Percentiles rank a stretch among this genome's conserved stretches.
Evolutionary conservation across 2,113 vertebrate species (phyloP).

Genomic region (Rana temporaria): DNA sequence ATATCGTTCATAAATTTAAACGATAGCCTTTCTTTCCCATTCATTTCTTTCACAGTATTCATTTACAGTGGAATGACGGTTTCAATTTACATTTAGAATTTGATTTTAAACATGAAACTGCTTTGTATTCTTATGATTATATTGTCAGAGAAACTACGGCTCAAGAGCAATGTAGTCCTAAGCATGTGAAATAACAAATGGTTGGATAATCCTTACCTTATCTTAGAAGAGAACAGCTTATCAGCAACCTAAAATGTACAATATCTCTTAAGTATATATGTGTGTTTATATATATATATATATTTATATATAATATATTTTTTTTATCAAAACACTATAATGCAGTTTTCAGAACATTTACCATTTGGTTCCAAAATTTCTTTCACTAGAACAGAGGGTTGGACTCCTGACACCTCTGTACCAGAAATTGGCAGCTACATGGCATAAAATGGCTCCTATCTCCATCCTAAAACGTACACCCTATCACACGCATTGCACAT

Average conservation of each 20-base stretch:
- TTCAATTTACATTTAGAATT: not conserved
- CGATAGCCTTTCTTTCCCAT: too few relatives aligned
- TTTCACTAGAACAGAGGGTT: conserved; percentile 41
- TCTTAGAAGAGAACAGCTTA: conserved; percentile 14
- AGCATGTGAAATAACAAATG: not conserved
- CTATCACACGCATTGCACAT: conserved; percentile 8
- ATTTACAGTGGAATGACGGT: not conserved
- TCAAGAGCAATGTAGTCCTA: not conserved
- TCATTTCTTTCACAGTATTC: not conserved
- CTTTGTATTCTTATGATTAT: conserved; percentile 19
- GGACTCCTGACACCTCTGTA: conserved; percentile 32
- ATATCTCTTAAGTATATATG: conserved; percentile 6
- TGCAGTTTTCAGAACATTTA: conserved; percentile 29
- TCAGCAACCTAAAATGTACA: conserved; percentile 26
- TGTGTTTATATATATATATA: too few relatives aligned
- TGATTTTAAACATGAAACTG: not conserved
- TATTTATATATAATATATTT: too few relatives aligned
- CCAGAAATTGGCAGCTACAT: conserved; percentile 51
- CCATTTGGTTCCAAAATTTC: conserved; percentile 43
- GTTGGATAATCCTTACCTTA: conserved; percentile 18
- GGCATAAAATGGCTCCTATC: conserved; percentile 56
- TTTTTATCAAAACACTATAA: conserved; percentile 50
- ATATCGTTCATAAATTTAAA: too few relatives aligned
- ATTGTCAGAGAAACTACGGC: conserved; percentile 13
- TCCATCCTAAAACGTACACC: conserved; percentile 54